Evolutionary conservation across 2,113 vertebrate species (phyloP).

Genomic region (Lota lota): DNA sequence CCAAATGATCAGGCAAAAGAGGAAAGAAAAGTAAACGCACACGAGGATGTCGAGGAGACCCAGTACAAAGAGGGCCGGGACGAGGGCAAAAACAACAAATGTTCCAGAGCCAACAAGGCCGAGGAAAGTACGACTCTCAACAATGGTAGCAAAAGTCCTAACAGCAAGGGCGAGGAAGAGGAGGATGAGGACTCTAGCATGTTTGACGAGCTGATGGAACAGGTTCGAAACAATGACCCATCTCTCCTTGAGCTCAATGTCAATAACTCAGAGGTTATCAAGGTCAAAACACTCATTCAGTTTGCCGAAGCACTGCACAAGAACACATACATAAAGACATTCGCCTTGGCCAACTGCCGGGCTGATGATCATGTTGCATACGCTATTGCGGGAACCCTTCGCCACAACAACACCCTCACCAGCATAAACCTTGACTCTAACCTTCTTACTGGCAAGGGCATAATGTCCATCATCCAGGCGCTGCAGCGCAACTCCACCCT

Average conservation of each 20-base stretch:
- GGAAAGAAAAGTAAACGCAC: constrained; percentile 20
- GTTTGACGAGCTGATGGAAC: constrained; percentile 89
- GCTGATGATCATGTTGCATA: constrained; percentile 95
- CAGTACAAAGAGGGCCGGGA: constrained; percentile 38
- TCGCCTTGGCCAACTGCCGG: constrained; percentile 90
- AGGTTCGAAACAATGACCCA: constrained; percentile 82
- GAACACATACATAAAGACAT: constrained; percentile 83
- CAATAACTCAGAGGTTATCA: constrained; percentile 97
- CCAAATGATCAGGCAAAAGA: constrained; percentile 49
- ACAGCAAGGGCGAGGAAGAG: constrained; percentile 58
- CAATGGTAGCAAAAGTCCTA: constrained; percentile 53
- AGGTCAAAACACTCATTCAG: constrained; percentile 86
- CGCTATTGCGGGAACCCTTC: constrained; percentile 86
- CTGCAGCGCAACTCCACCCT: constrained; percentile 87
- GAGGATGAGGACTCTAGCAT: constrained; percentile 83
- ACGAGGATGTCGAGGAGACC: constrained; percentile 46
- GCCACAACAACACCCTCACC: constrained; percentile 84
- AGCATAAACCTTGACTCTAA: constrained; percentile 97
- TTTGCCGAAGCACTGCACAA: constrained; percentile 87
- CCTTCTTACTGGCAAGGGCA: constrained; percentile 91
- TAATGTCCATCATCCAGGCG: constrained; percentile 90
- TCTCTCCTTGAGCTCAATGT: constrained; percentile 84
- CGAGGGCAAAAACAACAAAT: constrained; percentile 20
- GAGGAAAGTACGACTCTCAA: constrained; percentile 35
- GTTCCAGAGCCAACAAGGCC: background rate